Evolutionary conservation across 2,113 vertebrate species (phyloP), one percentile per base, ranked within the genome.

Genomic region (Vulpes vulpes): DNA sequence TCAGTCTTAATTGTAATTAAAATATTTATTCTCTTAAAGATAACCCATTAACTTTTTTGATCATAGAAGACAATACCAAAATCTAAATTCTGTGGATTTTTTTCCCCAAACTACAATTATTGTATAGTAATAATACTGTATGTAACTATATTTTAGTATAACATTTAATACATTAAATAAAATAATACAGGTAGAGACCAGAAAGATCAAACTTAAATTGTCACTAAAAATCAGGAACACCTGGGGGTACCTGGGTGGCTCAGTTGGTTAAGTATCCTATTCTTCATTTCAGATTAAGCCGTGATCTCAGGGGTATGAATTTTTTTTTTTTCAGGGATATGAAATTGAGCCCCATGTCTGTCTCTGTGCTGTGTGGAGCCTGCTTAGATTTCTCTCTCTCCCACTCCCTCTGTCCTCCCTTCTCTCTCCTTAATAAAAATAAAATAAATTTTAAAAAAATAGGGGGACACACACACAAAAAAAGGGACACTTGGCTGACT

Each of bases 161-260:
- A 80, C 30, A 92, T 67, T 74, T 93, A 92, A 82, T 76, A 67
- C 7, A 64, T 43, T 64, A 89, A 67, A 95, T 57, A 57, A 64
- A 14, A 32, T 59, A 60, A 17, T 53, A 60, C 0, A 78, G 15
- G 22, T 22, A 53, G 35, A 91, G 35, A 22, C 32, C 27, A 79
- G 59, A 27, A 76, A 49, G 14, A 55, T 60, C 30, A 79, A 80
- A 23, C 62, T 51, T 55, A 79, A 90, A 49, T 23, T 73, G 32
- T 51, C 35, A 88, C 22, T 49, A 51, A 60, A 89, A 67, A 69
- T n/a, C 5, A 11, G 32, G 65, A 32, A 67, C 32, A n/a, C 32
- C 32, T 67, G 32, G 30, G 65, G 7, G 65, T 0, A 1, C 32
- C 65, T 67, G 65, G 65, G 65, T 67, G 65, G 65, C 32, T 67